Conservation (phyloP, 2,888 invertebrate species). For the Noctua pronuba region DNA sequence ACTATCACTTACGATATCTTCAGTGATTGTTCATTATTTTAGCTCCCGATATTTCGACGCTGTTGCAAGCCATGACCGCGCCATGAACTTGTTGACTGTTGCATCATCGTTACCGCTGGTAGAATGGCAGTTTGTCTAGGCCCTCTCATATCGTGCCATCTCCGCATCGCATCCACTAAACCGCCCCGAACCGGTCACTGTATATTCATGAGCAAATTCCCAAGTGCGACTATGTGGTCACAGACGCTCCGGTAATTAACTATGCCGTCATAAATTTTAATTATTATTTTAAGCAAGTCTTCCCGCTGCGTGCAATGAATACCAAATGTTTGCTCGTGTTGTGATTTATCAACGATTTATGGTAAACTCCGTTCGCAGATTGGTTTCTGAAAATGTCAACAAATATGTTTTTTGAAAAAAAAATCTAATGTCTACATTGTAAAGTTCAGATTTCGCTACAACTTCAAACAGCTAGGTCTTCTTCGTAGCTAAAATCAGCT, state of each 20-base stretch:
- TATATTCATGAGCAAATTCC: constrained; percentile 62
- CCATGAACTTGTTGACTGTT: neutral
- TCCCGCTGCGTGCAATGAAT: constrained; percentile 65
- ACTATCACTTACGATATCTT: too few species aligned
- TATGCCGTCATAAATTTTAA: constrained; percentile 55
- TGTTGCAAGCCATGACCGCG: too few species aligned
- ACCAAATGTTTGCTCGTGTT: constrained; percentile 53
- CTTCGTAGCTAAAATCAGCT: neutral
- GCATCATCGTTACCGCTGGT: neutral
- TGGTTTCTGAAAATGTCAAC: neutral
- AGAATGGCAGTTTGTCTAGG: neutral
- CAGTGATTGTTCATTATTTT: too few species aligned
- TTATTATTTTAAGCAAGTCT: constrained; percentile 65
- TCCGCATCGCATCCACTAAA: constrained; percentile 34
- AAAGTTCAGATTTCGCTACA: neutral
- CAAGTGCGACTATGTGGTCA: constrained; percentile 36
- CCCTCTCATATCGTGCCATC: neutral
- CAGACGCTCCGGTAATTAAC: constrained; percentile 55
- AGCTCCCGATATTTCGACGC: too few species aligned
- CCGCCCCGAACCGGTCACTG: constrained; percentile 32
- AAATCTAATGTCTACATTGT: too few species aligned
- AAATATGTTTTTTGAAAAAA: neutral
- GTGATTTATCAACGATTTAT: constrained; percentile 58
- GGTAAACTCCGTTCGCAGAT: neutral
- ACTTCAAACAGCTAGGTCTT: neutral